A percentile compares a stretch with the other conserved stretches of the same genome.
Evolutionary conservation across 2,797 vertebrate genomes (phyloP).

Genomic region (Nyctalus aviator): DNA sequence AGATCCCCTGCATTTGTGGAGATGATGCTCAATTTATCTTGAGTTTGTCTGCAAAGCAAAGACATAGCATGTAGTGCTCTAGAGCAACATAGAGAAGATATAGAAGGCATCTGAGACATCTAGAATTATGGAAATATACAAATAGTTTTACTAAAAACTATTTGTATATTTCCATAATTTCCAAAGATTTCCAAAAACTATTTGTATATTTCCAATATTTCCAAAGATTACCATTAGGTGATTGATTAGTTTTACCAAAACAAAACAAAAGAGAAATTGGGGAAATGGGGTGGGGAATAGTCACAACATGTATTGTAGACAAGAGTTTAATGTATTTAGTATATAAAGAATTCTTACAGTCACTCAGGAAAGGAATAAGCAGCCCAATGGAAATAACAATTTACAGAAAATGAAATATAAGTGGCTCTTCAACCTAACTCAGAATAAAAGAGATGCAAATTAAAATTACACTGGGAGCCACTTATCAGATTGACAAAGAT

Average conservation of each 20-base stretch:
- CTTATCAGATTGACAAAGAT: slow-evolving; percentile 8
- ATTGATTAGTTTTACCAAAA: neutral
- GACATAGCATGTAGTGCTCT: neutral
- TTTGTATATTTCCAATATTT: too few species aligned
- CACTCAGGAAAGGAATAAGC: slow-evolving; percentile 34
- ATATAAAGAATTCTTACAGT: neutral
- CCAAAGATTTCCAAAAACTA: too few species aligned
- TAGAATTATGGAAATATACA: slow-evolving; percentile 29
- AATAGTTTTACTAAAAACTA: slow-evolving; percentile 39
- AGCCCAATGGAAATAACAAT: neutral
- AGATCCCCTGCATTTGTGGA: neutral
- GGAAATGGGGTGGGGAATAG: neutral
- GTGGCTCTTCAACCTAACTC: neutral
- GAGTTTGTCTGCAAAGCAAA: neutral
- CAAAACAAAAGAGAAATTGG: too few species aligned
- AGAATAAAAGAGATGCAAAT: neutral
- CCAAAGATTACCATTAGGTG: neutral
- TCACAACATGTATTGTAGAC: neutral
- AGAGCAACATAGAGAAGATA: neutral
- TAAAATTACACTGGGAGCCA: neutral
- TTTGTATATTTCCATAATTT: too few species aligned
- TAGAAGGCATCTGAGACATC: neutral
- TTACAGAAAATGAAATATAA: slow-evolving; percentile 35
- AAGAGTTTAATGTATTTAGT: neutral
- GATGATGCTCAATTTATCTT: neutral